phyloP scores from a whole-genome alignment of 2,113 vertebrate genomes.

The Sinosuthora webbiana region DNA sequence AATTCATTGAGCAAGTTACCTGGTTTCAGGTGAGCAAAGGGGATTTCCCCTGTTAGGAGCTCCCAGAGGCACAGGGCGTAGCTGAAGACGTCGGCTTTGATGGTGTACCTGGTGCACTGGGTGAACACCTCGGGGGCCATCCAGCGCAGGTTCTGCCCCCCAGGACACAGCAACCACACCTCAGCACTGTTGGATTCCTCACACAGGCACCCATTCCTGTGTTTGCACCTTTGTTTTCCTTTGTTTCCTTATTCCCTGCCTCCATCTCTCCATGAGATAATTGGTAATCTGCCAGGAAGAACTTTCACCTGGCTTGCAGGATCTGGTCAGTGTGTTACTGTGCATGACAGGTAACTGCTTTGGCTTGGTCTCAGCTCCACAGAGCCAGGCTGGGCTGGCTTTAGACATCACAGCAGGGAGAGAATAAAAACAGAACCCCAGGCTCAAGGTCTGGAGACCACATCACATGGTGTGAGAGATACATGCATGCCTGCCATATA shows the following conservation, averaged over 20 bases:
- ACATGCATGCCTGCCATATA: rapidly evolving
- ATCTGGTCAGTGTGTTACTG: neutral
- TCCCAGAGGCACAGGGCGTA: constrained; percentile 95
- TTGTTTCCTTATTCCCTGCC: neutral
- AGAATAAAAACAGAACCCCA: neutral
- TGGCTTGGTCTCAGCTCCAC: rapidly evolving
- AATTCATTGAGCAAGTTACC: constrained; percentile 68
- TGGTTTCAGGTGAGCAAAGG: constrained; percentile 93
- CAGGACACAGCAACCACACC: neutral
- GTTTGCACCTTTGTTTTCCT: neutral
- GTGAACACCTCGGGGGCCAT: constrained; percentile 97
- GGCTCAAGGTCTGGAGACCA: neutral
- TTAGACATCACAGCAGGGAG: rapidly evolving
- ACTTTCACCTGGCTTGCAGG: neutral
- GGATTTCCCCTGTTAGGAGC: constrained; percentile 89
- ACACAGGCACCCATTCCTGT: neutral
- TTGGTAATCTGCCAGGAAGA: neutral
- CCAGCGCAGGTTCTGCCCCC: constrained; percentile 87
- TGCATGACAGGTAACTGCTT: rapidly evolving
- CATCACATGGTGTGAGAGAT: rapidly evolving
- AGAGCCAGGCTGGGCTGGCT: neutral
- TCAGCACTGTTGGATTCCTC: neutral
- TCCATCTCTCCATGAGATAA: neutral
- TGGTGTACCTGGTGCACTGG: constrained; percentile 90
- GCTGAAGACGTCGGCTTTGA: constrained; percentile 95